Base-by-base conservation (phyloP, 1,140 invertebrate genomes). In the Idris sp. region DNA sequence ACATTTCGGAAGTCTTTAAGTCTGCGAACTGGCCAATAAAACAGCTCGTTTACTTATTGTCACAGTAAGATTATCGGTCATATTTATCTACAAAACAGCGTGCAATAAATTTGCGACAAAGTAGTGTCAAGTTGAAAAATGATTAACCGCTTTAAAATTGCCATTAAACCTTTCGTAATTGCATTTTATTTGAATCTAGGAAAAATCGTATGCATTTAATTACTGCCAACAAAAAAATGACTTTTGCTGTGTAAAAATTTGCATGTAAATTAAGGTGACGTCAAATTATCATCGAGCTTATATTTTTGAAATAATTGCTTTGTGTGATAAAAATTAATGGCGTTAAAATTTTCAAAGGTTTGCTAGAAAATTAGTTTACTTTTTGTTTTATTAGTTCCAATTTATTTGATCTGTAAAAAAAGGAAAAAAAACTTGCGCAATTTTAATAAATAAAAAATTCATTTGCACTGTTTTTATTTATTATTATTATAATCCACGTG, bases 131-230 rank as follows among this genome's bases (percentile, higher is more conserved):
- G n/a, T n/a, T n/a, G n/a, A 51, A 43, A 58, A 61, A 44, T 68
- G 35, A 58, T 53, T 69, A 53, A 59, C 53, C 28, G 54, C 19
- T 69, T 61, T 40, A 69, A 35, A 54, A 59, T 69, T 69, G 54
- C 31, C 18, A 61, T 69, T 59, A 68, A 69, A 61, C 19, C 36
- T 61, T 44, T 61, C 35, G 49, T 72, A 72, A 72, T 72, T 72
- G 49, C 68, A 28, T 62, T 62, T 62, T 49, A 62, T 72, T 62
- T 72, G 48, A 36, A 53, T n/a, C 16, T 8, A 22, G 18, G 46
- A 26, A 26, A 71, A 61, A 44, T 30, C 44, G 48, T 53, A 36
- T 46, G 46, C 65, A 51, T 44, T 69, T 53, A 59, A 69, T 69
- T 69, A 69, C 65, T 38, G 36, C 15, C 43, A 53, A 44, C 33